Base-by-base conservation (phyloP, 2,888 invertebrate genomes). In the Pristionchus fissidentatus region DNA sequence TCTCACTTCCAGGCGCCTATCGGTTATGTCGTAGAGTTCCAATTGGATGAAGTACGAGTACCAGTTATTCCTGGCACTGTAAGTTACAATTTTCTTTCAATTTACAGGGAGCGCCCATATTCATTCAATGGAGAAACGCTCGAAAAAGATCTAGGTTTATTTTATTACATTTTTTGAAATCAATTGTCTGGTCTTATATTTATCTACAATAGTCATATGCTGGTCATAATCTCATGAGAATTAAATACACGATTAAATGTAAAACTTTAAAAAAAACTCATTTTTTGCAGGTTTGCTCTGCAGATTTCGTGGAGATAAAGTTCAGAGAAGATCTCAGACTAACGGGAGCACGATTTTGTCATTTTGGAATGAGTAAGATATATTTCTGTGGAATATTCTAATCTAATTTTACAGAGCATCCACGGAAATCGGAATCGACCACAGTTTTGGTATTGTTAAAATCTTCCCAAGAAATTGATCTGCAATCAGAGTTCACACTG, bases 311-410 rank as follows among this genome's bases (percentile, higher is more conserved):
- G 22, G 77, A 77, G 52, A 77, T 77, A 0, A 77, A 77, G 29
- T 77, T 35, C 52, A 29, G 38, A 77, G 77, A 77, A 3, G 77
- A 77, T 77, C 3, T 77, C 8, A 49, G 77, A n/a, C 7, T 77
- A n/a, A 77, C 49, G 29, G 77, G 77, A 49, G 49, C 77, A 1
- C 19, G 77, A 77, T 77, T 77, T 35, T 77, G 77, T 32, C 52
- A 46, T 46, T 77, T 77, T 22, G 49, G 35, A 49, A 77, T 77
- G 77, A 46, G 77, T 77, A 29, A 77, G 77, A 19, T 0, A 19
- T 13, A 3, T n/a, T 13, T 49, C n/a, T 46, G 26, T 19, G 8
- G 10, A 32, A 49, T 77, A 46, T 77, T 35, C 19, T 49, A n/a
- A 8, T 41, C 19, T 13, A 29, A 66, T 26, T 19, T 7, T 70